Evolutionary conservation across 2,888 invertebrate genomes (phyloP), one percentile per base, ranked within the genome.

Genomic region (Pimpla rufipes): DNA sequence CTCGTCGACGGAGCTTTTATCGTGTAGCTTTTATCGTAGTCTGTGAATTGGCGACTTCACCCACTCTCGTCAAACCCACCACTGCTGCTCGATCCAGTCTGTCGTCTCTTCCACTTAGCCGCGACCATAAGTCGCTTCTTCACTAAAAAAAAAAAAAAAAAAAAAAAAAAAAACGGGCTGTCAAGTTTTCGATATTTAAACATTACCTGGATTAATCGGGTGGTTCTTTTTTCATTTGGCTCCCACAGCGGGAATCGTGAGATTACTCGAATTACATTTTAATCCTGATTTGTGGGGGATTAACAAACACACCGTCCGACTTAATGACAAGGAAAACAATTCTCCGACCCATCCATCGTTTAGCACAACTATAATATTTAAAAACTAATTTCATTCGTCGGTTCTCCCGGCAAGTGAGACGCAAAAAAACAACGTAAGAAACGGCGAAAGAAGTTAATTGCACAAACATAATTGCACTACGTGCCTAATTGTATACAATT

Each of bases 1-100:
- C 11, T 23, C 83, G 40, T 81, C 85, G 76, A 45, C 52, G 62
- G 42, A 52, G 52, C 29, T 40, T 55, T 68, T 74, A 68, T 78
- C 21, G 55, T 62, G 55, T 16, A n/a, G n/a, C 40, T 75, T 42
- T 18, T 55, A n/a, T 66, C 21, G 45, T 23, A 3, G 11, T 7
- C 23, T 35, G 21, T 47, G n/a, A 35, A 55, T 50, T 35, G 29
- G 29, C 29, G 57, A 57, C 62, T 40, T 40, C 23, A n/a, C 57
- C 57, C 29, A 52, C 52, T 52, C 16, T 18, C 16, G 52, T 52
- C 18, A 18, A 52, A 52, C 16, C 52, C 7, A 16, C 52, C 52
- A 52, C 29, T 29, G 0, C 57, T 29, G 11, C 4, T 29, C 10
- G 29, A 29, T 2, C 57, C 29, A 57, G 13, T 57, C n/a, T n/a